These are phyloP conservation scores for Argyrosomus regius DNA, from an alignment of 2,797 vertebrate genomes.

Conservation along the genomic window DNA sequence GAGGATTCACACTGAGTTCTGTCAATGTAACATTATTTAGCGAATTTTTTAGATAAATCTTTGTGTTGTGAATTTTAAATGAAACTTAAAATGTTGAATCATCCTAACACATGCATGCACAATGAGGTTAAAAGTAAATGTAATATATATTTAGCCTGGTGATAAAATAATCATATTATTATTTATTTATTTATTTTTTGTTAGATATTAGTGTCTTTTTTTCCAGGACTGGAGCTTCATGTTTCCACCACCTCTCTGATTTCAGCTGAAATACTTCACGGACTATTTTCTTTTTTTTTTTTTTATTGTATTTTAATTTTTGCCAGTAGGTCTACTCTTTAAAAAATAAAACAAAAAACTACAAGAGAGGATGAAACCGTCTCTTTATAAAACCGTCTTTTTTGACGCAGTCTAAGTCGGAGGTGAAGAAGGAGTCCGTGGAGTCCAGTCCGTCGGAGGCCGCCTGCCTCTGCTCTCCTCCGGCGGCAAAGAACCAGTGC, in stretches of 20 bases:
- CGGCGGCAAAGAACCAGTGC: constrained; percentile 93
- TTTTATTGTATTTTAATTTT: too few relatives aligned
- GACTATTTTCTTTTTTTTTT: not conserved
- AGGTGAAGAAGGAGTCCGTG: constrained; percentile 91
- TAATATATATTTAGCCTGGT: too few relatives aligned
- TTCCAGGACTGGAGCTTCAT: not conserved
- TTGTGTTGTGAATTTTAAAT: not conserved
- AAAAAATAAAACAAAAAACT: not conserved
- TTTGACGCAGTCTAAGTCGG: constrained; percentile 89
- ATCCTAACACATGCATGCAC: not conserved
- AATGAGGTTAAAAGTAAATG: not conserved
- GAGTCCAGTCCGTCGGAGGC: constrained; percentile 90
- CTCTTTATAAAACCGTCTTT: not conserved
- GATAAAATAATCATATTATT: too few relatives aligned
- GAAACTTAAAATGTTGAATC: not conserved
- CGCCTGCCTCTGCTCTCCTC: constrained; percentile 92
- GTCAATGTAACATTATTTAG: not conserved
- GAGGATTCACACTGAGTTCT: not conserved
- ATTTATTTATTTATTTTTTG: too few relatives aligned
- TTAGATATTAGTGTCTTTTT: not conserved
- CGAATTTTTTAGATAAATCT: too few relatives aligned
- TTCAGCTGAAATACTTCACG: not conserved
- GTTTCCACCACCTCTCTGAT: not conserved
- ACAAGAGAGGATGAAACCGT: not conserved
- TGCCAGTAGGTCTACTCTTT: not conserved